phyloP scores from a whole-genome alignment of 2,113 vertebrate species.

The Nymphicus hollandicus region DNA sequence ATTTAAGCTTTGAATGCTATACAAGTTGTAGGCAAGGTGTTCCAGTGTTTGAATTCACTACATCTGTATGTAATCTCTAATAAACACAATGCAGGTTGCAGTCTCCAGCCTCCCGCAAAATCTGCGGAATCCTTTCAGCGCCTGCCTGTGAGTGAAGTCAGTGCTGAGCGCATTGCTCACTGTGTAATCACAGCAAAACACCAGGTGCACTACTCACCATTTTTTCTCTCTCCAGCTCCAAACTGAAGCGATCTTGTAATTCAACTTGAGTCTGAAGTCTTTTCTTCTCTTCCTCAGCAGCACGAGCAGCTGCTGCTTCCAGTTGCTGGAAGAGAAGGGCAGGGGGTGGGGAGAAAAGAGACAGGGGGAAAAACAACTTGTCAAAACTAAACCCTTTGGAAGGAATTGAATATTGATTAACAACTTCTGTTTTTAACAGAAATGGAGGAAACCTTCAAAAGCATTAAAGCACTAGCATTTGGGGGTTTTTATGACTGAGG shows the following conservation, averaged over 20 bases:
- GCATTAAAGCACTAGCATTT: background rate
- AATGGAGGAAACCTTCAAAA: background rate
- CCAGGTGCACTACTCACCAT: conserved; percentile 65
- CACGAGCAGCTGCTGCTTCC: conserved; percentile 85
- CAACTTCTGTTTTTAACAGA: background rate
- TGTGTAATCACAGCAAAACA: background rate
- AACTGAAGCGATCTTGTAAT: conserved; percentile 89
- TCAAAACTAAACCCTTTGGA: background rate
- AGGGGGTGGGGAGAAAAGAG: background rate
- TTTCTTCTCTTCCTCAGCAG: conserved; percentile 86
- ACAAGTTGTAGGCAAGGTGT: background rate
- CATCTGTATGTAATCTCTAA: background rate
- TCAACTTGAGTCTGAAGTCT: conserved; percentile 90
- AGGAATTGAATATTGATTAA: background rate
- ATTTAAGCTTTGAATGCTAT: background rate
- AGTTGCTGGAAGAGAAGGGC: conserved; percentile 80
- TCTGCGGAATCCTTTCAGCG: background rate
- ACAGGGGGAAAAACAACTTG: background rate
- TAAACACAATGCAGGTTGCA: rapidly evolving
- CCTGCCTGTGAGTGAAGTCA: background rate
- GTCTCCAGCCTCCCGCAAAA: background rate
- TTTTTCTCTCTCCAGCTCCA: conserved; percentile 92
- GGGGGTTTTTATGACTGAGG: background rate
- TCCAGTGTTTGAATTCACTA: background rate
- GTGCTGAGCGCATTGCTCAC: background rate